Evolutionary conservation across 2,888 invertebrate genomes (phyloP), one percentile per base, ranked within the genome.

Genomic region (Anarsia innoxiella): DNA sequence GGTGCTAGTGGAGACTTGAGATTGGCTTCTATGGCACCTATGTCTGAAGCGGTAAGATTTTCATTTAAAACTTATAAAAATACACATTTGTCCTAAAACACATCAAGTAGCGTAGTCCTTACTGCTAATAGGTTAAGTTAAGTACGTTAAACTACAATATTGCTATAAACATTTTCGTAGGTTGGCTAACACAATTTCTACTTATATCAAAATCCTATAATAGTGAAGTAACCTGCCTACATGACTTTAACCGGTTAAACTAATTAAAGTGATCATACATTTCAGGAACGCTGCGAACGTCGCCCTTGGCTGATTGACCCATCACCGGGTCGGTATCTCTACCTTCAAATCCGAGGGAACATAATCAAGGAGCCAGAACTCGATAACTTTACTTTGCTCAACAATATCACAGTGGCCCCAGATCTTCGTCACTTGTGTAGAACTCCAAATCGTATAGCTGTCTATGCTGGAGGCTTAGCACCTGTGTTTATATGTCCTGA

Each of bases 301-400:
- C 89, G 91, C 42, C 94, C 94, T 0, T 92, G 93, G 89, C 84
- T 93, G 27, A 92, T 95, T 45, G 92, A 93, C 55, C 94, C 91
- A 1, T 89, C 89, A 0, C 88, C 89, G 6, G 90, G 90, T 31
- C 91, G 91, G 46, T 95, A 91, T 59, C 84, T 95, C 3, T 94
- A 94, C 75, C 89, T 94, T 12, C 92, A 93, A 64, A 87, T 93
- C 42, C 88, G 88, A 44, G 94, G 94, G 1, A 87, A 86, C 48
- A 82, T 88, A 35, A 79, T 86, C 48, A 74, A 72, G 12, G 86
- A 86, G 42, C 85, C 85, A 0, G 73, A 75, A 13, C 48, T 86
- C 16, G 85, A 86, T 41, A 85, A 85, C 55, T 82, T 83, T 40
- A 83, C 83, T 1, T 79, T 88, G 30, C 66, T 86, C 16, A 86